Conservation (phyloP, 1,140 invertebrate genomes). For the Muscidifurax raptorellus region DNA sequence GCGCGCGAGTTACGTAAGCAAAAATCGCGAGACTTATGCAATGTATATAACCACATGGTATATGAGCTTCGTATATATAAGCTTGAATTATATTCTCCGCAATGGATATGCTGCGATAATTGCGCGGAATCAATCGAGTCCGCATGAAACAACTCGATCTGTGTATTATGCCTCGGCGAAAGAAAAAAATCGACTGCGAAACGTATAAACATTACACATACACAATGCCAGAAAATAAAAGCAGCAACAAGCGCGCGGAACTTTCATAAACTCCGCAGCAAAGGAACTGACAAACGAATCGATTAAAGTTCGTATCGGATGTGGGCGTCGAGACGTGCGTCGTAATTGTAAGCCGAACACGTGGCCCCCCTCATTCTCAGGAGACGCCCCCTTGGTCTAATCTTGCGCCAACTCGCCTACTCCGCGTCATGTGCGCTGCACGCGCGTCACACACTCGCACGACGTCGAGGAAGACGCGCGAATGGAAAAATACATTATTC, state of each 20-base stretch:
- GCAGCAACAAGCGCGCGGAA: constrained; percentile 19
- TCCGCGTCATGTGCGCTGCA: constrained; percentile 24
- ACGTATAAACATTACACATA: background rate
- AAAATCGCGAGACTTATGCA: background rate
- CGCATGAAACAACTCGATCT: no score
- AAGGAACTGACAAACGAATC: constrained; percentile 44
- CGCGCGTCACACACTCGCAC: constrained; percentile 19
- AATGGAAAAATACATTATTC: constrained; percentile 43
- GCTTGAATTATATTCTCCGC: background rate
- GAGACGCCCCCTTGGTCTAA: constrained; percentile 73
- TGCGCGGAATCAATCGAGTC: no score
- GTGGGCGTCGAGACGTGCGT: constrained; percentile 63
- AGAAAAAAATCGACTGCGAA: background rate
- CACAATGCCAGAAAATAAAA: background rate
- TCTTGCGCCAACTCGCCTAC: constrained; percentile 62
- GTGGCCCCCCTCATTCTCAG: constrained; percentile 65
- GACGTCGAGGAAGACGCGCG: background rate
- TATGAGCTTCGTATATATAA: background rate
- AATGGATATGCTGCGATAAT: no score
- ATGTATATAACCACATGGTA: background rate
- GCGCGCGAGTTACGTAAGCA: background rate
- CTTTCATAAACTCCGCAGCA: background rate
- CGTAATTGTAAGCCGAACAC: constrained; percentile 68
- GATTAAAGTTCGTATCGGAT: constrained; percentile 61
- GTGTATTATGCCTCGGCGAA: background rate